phyloP scores from a whole-genome alignment of 2,113 vertebrate genomes.

The Oreotrochilus melanogaster region DNA sequence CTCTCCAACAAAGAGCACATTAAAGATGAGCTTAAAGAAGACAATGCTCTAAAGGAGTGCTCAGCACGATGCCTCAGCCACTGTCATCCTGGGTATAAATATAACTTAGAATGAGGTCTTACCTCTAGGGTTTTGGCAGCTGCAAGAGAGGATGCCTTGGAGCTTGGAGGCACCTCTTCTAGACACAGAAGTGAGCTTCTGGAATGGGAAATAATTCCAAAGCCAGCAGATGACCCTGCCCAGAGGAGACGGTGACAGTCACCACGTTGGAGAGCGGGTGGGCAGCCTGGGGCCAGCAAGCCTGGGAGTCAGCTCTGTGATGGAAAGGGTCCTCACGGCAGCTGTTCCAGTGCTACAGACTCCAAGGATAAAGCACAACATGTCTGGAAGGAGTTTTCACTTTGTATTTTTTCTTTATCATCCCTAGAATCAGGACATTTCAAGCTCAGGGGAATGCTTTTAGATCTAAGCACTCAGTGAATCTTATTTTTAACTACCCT shows the following conservation, averaged over 20 bases:
- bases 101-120: background rate
- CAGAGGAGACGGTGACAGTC: background rate
- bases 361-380: background rate
- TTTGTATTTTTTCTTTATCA: fast-evolving
- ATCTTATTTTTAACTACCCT: background rate
- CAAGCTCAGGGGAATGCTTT: background rate
- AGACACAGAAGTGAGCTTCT: fast-evolving
- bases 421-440: background rate
- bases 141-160: fast-evolving
- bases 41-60: background rate
- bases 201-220: fast-evolving
- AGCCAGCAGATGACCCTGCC: background rate
- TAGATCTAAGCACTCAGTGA: background rate
- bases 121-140: background rate
- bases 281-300: background rate
- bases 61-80: background rate
- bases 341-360: fast-evolving
- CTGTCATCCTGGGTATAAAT: background rate
- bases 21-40: background rate
- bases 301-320: fast-evolving
- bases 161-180: background rate
- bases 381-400: background rate
- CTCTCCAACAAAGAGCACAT: constrained; percentile 2
- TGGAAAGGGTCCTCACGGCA: fast-evolving
- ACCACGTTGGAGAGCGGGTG: fast-evolving